These are phyloP conservation scores for Vanessa cardui DNA, from an alignment of 2,888 invertebrate species.

Conservation along the genomic window DNA sequence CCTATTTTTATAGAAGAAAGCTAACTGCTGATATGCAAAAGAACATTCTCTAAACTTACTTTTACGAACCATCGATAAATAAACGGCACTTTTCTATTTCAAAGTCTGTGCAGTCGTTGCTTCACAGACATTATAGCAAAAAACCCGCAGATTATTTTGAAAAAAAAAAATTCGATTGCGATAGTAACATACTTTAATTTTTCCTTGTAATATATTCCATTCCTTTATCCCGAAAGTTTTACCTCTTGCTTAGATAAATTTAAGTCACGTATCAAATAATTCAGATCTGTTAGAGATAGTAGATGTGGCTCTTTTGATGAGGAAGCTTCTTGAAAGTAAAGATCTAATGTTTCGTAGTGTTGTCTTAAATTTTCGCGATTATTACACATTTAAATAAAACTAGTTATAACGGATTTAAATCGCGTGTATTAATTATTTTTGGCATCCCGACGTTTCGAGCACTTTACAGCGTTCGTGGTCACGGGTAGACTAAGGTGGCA, in stretches of 20 bases:
- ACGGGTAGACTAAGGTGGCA: no score
- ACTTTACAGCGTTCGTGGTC: no score
- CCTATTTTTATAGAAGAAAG: constrained; percentile 4
- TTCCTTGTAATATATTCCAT: neutral
- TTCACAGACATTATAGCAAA: no score
- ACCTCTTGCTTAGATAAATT: constrained; percentile 1
- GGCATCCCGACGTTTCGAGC: no score
- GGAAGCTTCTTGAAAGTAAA: constrained; percentile 9
- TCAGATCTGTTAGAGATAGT: neutral
- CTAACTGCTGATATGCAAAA: constrained; percentile 4
- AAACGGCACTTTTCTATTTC: neutral
- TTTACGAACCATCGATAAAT: constrained; percentile 9
- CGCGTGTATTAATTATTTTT: no score
- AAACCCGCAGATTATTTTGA: no score
- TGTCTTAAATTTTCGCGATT: no score
- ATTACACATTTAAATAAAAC: no score
- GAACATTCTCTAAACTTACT: constrained; percentile 3
- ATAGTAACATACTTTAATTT: neutral
- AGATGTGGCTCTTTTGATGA: constrained; percentile 2
- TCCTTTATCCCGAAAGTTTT: constrained; percentile 8
- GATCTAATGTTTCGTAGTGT: neutral
- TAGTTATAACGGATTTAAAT: no score
- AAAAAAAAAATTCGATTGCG: no score
- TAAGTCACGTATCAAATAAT: constrained; percentile 5
- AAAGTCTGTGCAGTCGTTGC: no score